A percentile compares a stretch with the other conserved stretches of the same genome.
Evolutionary conservation across 2,797 vertebrate genomes (phyloP).

Genomic region (Epinephelus malabaricus): DNA sequence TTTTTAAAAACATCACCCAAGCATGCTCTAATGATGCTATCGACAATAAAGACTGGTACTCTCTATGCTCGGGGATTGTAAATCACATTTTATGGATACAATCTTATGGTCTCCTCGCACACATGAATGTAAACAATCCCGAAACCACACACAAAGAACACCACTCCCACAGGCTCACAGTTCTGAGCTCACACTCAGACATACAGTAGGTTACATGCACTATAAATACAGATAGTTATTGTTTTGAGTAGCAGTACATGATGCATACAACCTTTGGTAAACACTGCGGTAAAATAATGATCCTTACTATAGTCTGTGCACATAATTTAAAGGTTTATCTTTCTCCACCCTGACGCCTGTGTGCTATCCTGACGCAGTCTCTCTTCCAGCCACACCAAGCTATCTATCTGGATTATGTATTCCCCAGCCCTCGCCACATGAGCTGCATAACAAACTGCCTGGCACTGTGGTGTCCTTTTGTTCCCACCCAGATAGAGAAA

Average conservation of each 20-base stretch:
- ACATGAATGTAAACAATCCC: slow-evolving; percentile 59
- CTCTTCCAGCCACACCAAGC: slow-evolving; percentile 56
- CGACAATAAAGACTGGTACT: neutral
- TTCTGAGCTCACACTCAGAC: slow-evolving; percentile 5
- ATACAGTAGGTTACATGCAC: neutral
- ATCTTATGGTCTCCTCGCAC: slow-evolving; percentile 4
- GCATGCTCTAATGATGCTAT: neutral
- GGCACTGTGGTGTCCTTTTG: slow-evolving; percentile 65
- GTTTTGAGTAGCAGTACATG: slow-evolving; percentile 15
- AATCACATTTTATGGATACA: slow-evolving; percentile 4
- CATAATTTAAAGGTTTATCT: slow-evolving; percentile 61
- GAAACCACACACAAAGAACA: slow-evolving; percentile 60
- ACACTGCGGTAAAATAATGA: slow-evolving; percentile 32
- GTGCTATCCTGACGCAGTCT: slow-evolving; percentile 67
- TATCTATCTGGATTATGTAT: slow-evolving; percentile 80
- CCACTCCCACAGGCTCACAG: slow-evolving; percentile 58
- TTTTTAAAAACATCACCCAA: neutral
- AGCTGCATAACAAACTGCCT: slow-evolving; percentile 75
- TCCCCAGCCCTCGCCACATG: slow-evolving; percentile 69
- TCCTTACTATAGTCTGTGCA: slow-evolving; percentile 33
- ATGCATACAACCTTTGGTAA: slow-evolving; percentile 12
- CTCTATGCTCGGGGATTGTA: neutral
- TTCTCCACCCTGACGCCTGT: slow-evolving; percentile 47
- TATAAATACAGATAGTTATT: slow-evolving; percentile 29
- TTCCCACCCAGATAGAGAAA: slow-evolving; percentile 46